Evolutionary conservation across 2,888 invertebrate species (phyloP).

Genomic region (Crossocerus cetratus): DNA sequence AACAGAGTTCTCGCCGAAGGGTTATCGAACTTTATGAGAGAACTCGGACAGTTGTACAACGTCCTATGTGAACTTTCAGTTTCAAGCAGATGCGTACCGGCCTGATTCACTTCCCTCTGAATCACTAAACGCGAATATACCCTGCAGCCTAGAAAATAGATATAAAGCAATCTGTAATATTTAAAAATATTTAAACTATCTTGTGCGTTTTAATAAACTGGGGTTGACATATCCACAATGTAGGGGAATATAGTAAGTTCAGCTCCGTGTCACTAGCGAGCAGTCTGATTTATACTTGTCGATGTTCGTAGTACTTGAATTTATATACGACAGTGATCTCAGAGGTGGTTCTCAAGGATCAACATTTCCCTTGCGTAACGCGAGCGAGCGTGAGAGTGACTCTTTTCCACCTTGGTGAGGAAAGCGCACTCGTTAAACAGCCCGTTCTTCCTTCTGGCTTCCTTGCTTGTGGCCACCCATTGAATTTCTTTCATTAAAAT

Average conservation of each 20-base stretch:
- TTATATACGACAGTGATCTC: constrained; percentile 53
- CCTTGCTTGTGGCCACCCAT: too few species aligned
- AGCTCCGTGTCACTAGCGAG: constrained; percentile 1
- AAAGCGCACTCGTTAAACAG: neutral
- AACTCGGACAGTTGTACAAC: neutral
- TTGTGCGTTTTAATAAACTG: too few species aligned
- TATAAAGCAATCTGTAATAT: too few species aligned
- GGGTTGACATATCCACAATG: too few species aligned
- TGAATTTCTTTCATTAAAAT: too few species aligned
- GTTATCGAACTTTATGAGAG: neutral
- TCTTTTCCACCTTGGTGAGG: neutral
- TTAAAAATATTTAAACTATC: too few species aligned
- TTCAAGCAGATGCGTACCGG: neutral
- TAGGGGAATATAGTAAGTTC: too few species aligned
- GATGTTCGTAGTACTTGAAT: constrained; percentile 22
- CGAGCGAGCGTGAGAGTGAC: constrained; percentile 14
- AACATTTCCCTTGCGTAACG: constrained; percentile 28
- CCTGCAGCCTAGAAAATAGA: too few species aligned
- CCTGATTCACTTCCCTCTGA: too few species aligned
- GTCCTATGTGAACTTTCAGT: neutral
- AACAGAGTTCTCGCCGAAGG: neutral
- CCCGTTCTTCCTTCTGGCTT: too few species aligned
- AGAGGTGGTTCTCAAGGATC: constrained; percentile 33
- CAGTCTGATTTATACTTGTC: constrained; percentile 5
- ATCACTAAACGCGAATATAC: too few species aligned